Percentiles rank a stretch among this genome's conserved stretches.
Evolutionary conservation across 2,797 vertebrate genomes (phyloP).

Genomic region (Holocentrus rufus): DNA sequence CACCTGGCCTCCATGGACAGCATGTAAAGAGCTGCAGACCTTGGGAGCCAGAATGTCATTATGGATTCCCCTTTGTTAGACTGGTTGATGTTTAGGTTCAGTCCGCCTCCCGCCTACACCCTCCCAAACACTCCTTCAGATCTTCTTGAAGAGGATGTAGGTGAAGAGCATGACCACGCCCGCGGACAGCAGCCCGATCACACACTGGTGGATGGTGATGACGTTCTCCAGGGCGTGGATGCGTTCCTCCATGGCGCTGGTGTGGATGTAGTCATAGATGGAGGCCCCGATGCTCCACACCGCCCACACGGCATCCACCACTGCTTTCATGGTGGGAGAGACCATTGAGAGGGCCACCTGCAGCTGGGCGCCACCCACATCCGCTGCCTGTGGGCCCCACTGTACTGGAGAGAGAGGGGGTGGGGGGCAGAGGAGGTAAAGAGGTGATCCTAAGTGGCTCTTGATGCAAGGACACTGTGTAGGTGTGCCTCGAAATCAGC

Average conservation of each 20-base stretch:
- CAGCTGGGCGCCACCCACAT: constrained; percentile 53
- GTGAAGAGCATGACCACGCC: constrained; percentile 77
- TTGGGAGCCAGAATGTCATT: not conserved
- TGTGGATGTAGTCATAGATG: constrained; percentile 85
- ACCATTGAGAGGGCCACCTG: constrained; percentile 72
- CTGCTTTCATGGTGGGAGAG: constrained; percentile 82
- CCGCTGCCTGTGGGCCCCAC: constrained; percentile 34
- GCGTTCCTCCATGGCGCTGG: constrained; percentile 84
- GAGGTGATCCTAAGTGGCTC: constrained; percentile 15
- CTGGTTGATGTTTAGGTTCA: not conserved
- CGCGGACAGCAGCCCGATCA: constrained; percentile 79
- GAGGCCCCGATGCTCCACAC: constrained; percentile 84
- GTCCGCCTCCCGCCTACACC: constrained; percentile 27
- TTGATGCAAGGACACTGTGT: constrained; percentile 6
- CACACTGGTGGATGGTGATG: constrained; percentile 80
- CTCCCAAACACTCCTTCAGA: constrained; percentile 60
- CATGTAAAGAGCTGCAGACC: not conserved
- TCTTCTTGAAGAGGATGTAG: constrained; percentile 82
- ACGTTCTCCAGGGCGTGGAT: constrained; percentile 82
- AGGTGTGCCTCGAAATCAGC: not conserved
- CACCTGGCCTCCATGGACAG: no score
- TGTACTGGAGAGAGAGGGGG: constrained; percentile 44
- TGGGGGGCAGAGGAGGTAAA: constrained; percentile 6
- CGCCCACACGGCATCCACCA: constrained; percentile 83
- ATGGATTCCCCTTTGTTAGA: not conserved